These are phyloP conservation scores for Ornithoptera priamus DNA, from an alignment of 2,888 invertebrate genomes.

Conservation along the genomic window DNA sequence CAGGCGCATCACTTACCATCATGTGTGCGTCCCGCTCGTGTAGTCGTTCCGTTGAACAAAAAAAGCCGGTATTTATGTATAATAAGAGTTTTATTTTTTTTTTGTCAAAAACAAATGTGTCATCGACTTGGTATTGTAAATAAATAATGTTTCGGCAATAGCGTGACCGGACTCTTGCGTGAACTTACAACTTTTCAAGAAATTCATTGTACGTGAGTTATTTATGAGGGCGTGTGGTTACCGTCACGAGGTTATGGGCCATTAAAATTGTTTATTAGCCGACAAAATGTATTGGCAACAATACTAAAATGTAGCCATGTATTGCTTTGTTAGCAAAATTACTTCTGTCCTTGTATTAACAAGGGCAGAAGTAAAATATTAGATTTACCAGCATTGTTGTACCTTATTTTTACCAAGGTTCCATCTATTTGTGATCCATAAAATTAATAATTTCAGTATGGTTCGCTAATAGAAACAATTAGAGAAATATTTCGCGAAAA, in stretches of 20 bases:
- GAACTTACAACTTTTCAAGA: slow-evolving; percentile 75
- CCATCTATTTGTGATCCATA: too few species aligned
- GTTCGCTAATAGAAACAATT: too few species aligned
- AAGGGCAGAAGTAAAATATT: background rate
- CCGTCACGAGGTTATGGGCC: slow-evolving; percentile 47
- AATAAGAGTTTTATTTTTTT: background rate
- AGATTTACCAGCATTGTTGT: background rate
- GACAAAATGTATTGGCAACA: slow-evolving; percentile 38
- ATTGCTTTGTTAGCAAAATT: background rate
- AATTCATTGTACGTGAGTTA: slow-evolving; percentile 64
- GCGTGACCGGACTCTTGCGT: slow-evolving; percentile 71
- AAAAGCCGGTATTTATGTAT: too few species aligned
- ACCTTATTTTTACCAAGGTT: too few species aligned
- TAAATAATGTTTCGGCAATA: slow-evolving; percentile 43
- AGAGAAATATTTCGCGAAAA: too few species aligned
- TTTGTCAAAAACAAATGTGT: background rate
- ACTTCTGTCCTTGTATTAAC: background rate
- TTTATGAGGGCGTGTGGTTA: slow-evolving; percentile 61
- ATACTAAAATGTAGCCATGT: slow-evolving; percentile 12
- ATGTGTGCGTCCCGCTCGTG: too few species aligned
- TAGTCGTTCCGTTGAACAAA: too few species aligned
- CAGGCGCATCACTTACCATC: too few species aligned
- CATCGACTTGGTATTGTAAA: slow-evolving; percentile 5
- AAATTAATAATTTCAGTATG: too few species aligned
- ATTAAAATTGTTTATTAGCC: slow-evolving; percentile 56